phyloP scores from a whole-genome alignment of 2,113 vertebrate genomes.

The Misgurnus mizolepis region DNA sequence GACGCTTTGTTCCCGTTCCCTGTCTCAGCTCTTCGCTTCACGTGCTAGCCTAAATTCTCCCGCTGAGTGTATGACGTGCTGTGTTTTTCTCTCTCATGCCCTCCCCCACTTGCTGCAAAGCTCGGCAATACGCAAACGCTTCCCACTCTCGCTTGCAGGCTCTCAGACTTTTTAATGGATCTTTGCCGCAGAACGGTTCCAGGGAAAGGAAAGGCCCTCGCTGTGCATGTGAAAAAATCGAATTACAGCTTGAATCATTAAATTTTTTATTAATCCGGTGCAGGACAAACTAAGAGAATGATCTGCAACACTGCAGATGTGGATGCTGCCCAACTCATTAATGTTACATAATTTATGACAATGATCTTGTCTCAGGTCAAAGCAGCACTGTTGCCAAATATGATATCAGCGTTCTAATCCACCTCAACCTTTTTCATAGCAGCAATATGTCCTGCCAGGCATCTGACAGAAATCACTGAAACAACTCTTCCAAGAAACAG shows the following conservation, averaged over 20 bases:
- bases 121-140: constrained; percentile 57
- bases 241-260: constrained; percentile 24
- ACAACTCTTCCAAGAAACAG: too few species aligned
- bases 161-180: constrained; percentile 52
- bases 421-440: not conserved
- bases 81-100: constrained; percentile 57
- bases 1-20: not conserved
- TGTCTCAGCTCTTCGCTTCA: constrained; percentile 22
- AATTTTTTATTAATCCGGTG: constrained; percentile 16
- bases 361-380: constrained; percentile 41
- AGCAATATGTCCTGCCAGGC: not conserved
- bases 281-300: constrained; percentile 20
- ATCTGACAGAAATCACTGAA: not conserved
- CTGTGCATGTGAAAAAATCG: not conserved
- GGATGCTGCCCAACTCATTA: not conserved
- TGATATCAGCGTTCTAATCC: constrained; percentile 30
- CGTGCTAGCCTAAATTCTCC: constrained; percentile 41
- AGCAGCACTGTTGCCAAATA: constrained; percentile 47
- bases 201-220: not conserved
- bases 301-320: not conserved
- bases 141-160: constrained; percentile 66
- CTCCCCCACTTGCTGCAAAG: constrained; percentile 47
- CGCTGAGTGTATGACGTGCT: constrained; percentile 45
- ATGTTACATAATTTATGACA: not conserved
- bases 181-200: not conserved